Conservation (phyloP, 2,113 vertebrate genomes). For the Casuarius casuarius region DNA sequence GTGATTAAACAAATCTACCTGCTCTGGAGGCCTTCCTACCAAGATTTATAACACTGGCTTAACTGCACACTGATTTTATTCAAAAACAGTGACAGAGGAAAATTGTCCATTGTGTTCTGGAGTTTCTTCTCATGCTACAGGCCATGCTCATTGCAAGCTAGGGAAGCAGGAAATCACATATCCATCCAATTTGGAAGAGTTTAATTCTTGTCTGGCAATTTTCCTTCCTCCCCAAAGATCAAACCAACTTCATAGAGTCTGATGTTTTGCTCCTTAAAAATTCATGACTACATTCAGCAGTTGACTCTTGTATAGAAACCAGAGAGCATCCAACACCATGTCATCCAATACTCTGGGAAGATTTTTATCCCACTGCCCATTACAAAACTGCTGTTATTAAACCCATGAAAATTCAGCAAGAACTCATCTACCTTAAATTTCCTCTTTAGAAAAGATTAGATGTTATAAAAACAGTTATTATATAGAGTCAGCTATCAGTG, state of each 20-base stretch:
- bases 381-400: not conserved
- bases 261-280: constrained; percentile 37
- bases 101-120: constrained; percentile 12
- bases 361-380: constrained; percentile 16
- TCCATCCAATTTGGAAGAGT: constrained; percentile 1
- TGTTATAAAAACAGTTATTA: not conserved
- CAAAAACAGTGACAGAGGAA: constrained; percentile 49
- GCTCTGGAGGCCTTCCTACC: constrained; percentile 41
- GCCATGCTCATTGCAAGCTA: not conserved
- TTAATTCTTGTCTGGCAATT: constrained; percentile 47
- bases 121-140: constrained; percentile 23
- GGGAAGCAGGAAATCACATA: constrained; percentile 42
- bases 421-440: not conserved
- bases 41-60: constrained; percentile 56
- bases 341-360: not conserved
- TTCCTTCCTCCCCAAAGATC: constrained; percentile 5
- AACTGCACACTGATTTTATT: constrained; percentile 63
- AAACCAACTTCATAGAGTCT: not conserved
- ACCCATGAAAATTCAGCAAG: not conserved
- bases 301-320: not conserved
- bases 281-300: not conserved
- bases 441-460: not conserved
- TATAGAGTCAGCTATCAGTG: not conserved
- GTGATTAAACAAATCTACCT: constrained; percentile 69
- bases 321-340: not conserved